These are phyloP conservation scores for Lepus oiostolus DNA, from an alignment of 2,797 vertebrate genomes.

Conservation along the genomic window DNA sequence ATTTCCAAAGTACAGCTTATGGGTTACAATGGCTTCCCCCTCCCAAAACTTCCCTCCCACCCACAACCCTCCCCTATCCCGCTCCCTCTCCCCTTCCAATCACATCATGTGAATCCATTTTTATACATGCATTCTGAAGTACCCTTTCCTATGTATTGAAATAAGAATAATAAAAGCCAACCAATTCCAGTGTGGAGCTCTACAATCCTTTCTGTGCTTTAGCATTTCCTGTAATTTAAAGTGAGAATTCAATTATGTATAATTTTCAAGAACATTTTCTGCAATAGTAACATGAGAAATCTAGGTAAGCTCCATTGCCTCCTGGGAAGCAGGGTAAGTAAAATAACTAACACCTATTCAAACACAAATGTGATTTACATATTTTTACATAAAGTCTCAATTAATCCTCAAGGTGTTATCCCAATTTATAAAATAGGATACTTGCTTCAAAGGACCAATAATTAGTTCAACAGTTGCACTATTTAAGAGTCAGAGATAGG, in stretches of 20 bases:
- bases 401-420: neutral
- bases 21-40: too few relatives aligned
- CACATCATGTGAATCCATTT: too few relatives aligned
- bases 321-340: neutral
- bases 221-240: neutral
- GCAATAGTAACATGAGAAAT: neutral
- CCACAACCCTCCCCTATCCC: too few relatives aligned
- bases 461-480: neutral
- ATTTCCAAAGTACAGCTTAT: too few relatives aligned
- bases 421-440: neutral
- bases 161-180: neutral
- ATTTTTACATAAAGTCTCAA: neutral
- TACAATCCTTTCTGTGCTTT: neutral
- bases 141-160: neutral
- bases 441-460: neutral
- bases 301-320: neutral
- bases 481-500: neutral
- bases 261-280: neutral
- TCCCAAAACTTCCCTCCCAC: too few relatives aligned
- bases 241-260: neutral
- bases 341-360: neutral
- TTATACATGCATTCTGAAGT: too few relatives aligned
- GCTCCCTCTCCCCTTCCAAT: too few relatives aligned
- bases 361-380: neutral
- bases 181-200: neutral